Evolutionary conservation across 2,888 invertebrate genomes (phyloP), one percentile per base, ranked within the genome.

Genomic region (Aproaerema taeniolella): DNA sequence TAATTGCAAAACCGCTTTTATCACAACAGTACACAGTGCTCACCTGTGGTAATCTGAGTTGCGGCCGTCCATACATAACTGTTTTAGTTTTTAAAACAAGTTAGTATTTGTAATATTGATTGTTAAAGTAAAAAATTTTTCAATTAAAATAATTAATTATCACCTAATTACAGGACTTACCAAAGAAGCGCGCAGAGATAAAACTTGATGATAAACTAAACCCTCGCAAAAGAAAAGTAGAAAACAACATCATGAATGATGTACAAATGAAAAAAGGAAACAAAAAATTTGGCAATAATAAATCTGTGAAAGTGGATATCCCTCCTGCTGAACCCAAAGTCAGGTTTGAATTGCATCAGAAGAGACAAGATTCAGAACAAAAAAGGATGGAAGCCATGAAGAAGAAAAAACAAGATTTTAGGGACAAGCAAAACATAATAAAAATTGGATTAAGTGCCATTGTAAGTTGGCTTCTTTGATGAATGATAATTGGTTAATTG

Each of bases 321-420:
- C 31, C 13, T 2, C 15, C 31, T 14, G 14, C 13, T 2, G 38
- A 38, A 14, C 4, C n/a, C 6, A 10, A 20, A 4, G 12, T 8
- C 12, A 30, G 17, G 6, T 11, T 7, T 14, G 13, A 25, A 13
- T n/a, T n/a, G 1, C 10, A 36, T 36, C 11, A 15, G 9, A 36
- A 36, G 12, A 36, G 29, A 17, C 57, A 61, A 14, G 78, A 85
- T 50, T 88, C 91, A 1, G 91, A 92, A 51, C 75, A 86, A 42
- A 93, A 92, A 65, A 88, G 94, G 42, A 68, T 91, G 40, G 88
- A 91, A 50, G 92, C 93, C 0, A 72, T 93, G 41, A 88, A 86
- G 47, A 88, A 89, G 55, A 91, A 90, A 71, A 89, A 89, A 50
- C 86, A 89, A 49, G 87, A 88, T 17, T 92, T 92, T 50, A 88